Conservation (phyloP, 2,888 invertebrate genomes). For the Hirtodrosophila confusa region DNA sequence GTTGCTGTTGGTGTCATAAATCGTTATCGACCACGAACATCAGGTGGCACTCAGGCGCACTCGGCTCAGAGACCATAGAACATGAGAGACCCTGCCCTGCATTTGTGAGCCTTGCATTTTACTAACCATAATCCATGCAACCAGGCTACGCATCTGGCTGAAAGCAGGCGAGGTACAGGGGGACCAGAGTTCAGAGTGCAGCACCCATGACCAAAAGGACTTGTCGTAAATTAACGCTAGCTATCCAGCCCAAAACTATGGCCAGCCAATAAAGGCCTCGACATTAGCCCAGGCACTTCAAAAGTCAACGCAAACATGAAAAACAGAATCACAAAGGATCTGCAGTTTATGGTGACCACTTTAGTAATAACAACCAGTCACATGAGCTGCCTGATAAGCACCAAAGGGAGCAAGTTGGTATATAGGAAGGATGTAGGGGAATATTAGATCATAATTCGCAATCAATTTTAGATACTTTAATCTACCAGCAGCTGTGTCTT, state of each 20-base stretch:
- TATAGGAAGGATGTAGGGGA: too few species aligned
- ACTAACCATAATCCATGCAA: constrained; percentile 55
- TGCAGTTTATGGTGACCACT: constrained; percentile 64
- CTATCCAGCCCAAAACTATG: constrained; percentile 30
- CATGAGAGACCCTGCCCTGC: constrained; percentile 15
- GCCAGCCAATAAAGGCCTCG: constrained; percentile 39
- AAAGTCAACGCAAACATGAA: constrained; percentile 59
- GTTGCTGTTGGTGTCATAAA: constrained; percentile 74
- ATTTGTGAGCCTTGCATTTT: constrained; percentile 54
- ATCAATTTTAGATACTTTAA: too few species aligned
- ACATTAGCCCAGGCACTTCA: constrained; percentile 59
- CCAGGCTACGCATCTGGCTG: constrained; percentile 9
- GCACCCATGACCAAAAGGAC: constrained; percentile 59
- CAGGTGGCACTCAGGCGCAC: constrained; percentile 79
- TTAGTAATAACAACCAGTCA: constrained; percentile 15
- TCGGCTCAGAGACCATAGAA: constrained; percentile 42
- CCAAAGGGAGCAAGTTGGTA: not conserved
- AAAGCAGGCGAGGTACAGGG: not conserved
- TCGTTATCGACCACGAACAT: constrained; percentile 81
- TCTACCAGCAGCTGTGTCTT: too few species aligned
- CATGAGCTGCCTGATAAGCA: not conserved
- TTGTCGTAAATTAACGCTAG: constrained; percentile 75
- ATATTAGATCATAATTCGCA: too few species aligned
- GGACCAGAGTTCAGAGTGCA: constrained; percentile 19
- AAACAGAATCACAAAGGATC: constrained; percentile 66